Percentiles rank a stretch among this genome's conserved stretches.
Conservation (phyloP, 2,797 vertebrate genomes). For the Gadopsis bispinosus region DNA sequence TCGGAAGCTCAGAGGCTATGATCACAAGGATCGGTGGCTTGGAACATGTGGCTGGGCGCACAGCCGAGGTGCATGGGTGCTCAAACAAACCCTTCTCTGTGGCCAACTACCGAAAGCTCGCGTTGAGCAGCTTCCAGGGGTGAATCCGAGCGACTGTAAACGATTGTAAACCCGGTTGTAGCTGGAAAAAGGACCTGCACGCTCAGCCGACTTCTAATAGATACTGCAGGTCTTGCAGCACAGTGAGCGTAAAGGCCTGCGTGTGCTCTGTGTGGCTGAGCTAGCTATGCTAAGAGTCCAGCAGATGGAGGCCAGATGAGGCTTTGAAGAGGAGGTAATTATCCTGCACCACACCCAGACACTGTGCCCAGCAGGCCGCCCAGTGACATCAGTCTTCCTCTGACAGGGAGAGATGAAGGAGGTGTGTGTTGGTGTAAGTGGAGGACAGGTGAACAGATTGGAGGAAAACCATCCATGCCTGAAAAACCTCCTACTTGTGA, state of each 20-base stretch:
- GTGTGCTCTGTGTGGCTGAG: conserved; percentile 29
- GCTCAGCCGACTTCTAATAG: conserved; percentile 6
- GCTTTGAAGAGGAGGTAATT: conserved; percentile 67
- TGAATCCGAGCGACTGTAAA: neutral
- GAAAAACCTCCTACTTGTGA: neutral
- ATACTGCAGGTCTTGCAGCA: neutral
- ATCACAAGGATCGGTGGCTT: neutral
- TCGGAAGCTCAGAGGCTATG: neutral
- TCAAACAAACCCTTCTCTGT: neutral
- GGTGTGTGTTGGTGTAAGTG: conserved; percentile 10
- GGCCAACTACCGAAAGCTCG: neutral
- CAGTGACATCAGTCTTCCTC: conserved; percentile 52
- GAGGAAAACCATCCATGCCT: conserved; percentile 18
- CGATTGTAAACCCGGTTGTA: conserved; percentile 4
- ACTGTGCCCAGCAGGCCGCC: conserved; percentile 38
- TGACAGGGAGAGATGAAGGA: conserved; percentile 44
- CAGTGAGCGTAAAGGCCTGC: neutral
- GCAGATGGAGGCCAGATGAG: conserved; percentile 75
- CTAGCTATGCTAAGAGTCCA: conserved; percentile 30
- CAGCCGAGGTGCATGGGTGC: neutral
- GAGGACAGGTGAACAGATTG: conserved; percentile 47
- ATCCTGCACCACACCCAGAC: conserved; percentile 64
- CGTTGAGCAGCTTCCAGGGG: conserved; percentile 25
- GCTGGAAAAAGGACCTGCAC: conserved; percentile 6
- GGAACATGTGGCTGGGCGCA: conserved; percentile 9